Base-by-base conservation (phyloP, 2,113 vertebrate genomes). In the Dasyprocta punctata region DNA sequence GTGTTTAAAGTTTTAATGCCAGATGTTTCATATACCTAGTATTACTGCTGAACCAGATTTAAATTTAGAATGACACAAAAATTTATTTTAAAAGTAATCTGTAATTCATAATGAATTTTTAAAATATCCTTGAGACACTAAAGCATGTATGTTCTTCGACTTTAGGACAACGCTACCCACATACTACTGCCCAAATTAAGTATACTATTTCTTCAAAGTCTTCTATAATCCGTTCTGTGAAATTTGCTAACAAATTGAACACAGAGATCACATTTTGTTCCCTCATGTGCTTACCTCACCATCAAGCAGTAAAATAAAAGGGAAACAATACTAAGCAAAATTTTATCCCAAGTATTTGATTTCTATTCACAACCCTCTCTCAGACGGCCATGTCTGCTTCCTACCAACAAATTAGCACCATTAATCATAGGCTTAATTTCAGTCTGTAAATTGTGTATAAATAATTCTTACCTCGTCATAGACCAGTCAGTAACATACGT, bases 261-360 rank as follows among this genome's bases (percentile, higher is more conserved):
- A 81, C 0, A 92, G 9, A 85, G 26, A 78, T 81, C 30, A 33
- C 49, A 95, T 97, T 92, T 97, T 89, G 69, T 90, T 92, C 61
- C 56, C 56, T 85, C 30, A 73, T 61, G 61, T 71, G 17, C 58
- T 77, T 92, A 65, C 58, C 61, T 97, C n/a, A 26, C 6, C 22
- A 71, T 26, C 52, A 52, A 38, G 56, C 38, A 82, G 12, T 95
- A 92, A 94, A 95, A 65, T 87, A 78, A 84, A 94, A 96, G 69
- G 8, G 24, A 93, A 92, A 84, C 36, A 71, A 49, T 1, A 95
- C 4, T 12, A 10, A 69, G 41, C 30, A 85, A 12, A 87, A 60
- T 82, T 84, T 81, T 83, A 82, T 4, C 87, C 1, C 71, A 91
- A 92, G n/a, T 86, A 92, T 38, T 86, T 87, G 17, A 88, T 81